Base-by-base conservation (phyloP, 2,797 vertebrate species). In the Phrynocephalus vlangalii region DNA sequence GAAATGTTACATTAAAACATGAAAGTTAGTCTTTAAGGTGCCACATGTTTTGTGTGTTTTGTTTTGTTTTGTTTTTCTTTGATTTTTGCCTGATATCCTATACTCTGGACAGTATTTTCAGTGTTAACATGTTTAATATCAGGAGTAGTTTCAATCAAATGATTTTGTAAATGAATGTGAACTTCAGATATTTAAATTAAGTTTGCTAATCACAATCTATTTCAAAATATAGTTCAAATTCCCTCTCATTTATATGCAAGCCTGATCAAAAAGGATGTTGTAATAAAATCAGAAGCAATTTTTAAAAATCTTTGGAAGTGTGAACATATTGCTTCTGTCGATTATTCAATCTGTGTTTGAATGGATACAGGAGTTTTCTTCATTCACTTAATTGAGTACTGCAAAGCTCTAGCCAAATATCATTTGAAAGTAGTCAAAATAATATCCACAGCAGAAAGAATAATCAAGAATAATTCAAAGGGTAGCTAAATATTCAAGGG, bases 251-350 rank as follows among this genome's bases (percentile, higher is more conserved):
- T 33, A 18, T 63, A 75, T 75, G 33, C 1, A 0, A 73, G 3
- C 11, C 48, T 52, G 81, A 2, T 0, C 38, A 63, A 30, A 20
- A 81, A 63, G n/a, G 7, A 22, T 26, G 79, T 2, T 6, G 10
- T 83, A 67, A 82, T 52, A 93, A 81, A 60, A 33, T 60, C 7
- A 33, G 5, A 89, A 88, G 79, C 38, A 66, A 48, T 88, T 52
- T 72, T 24, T 20, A 22, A 70, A 82, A 68, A 6, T 70, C 66
- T 10, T 52, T 84, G 63, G 72, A 76, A 91, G 26, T 56, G 52
- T 56, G 52, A 56, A 56, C 13, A 2, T 56, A 56, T 52, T 73
- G 8, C n/a, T 73, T 80, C 38, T 75, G 13, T 84, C 33, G 50
- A 60, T 28, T 77, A 48, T 70, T 78, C 2, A 56, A 9, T 75